These are phyloP conservation scores for Cettia cetti DNA, from an alignment of 2,113 vertebrate genomes.

Conservation along the genomic window DNA sequence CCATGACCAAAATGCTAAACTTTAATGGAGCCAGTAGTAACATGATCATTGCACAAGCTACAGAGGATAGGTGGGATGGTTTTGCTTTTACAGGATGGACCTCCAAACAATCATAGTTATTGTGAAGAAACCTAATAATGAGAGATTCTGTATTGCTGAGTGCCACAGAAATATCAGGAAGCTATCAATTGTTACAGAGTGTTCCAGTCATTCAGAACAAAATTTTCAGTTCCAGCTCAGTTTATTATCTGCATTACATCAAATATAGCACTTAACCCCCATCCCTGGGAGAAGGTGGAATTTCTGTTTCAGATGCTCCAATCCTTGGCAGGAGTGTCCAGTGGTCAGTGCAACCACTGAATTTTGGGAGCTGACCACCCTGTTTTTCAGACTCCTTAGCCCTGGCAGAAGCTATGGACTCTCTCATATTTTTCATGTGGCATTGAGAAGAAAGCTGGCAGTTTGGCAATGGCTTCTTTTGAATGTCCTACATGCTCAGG, in stretches of 20 bases:
- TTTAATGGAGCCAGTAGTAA: not conserved
- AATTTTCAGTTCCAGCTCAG: not conserved
- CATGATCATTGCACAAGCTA: not conserved
- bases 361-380: not conserved
- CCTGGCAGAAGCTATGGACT: not conserved
- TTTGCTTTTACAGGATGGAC: not conserved
- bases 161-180: not conserved
- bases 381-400: not conserved
- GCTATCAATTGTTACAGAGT: not conserved
- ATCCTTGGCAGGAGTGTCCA: not conserved
- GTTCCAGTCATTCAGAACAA: not conserved
- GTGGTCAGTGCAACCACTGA: not conserved
- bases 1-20: not conserved
- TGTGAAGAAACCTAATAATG: not conserved
- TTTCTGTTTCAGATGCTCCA: not conserved
- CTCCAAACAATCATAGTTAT: not conserved
- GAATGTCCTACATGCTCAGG: not conserved
- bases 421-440: not conserved
- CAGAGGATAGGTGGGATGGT: not conserved
- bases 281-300: not conserved
- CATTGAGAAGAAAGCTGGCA: not conserved
- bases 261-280: not conserved
- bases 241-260: not conserved
- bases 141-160: not conserved
- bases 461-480: not conserved